Percentiles rank a stretch among this genome's conserved stretches.
Conservation (phyloP, 30 jellyfish, hydroid and myxozoan genomes). For the Hydractinia symbiolongicarpus region DNA sequence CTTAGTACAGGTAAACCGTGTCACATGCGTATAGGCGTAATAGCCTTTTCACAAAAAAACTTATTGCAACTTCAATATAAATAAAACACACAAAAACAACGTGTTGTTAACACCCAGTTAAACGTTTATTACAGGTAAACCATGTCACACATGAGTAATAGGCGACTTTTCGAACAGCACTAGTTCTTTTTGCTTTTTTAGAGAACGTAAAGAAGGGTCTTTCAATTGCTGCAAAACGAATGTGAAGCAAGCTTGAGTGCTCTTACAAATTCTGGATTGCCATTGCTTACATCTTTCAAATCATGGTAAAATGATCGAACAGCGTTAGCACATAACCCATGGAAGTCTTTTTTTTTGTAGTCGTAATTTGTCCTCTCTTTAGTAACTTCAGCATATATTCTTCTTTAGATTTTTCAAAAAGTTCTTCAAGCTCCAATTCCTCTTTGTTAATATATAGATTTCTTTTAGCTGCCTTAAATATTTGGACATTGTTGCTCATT, state of each 20-base stretch:
- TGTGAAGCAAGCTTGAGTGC: neutral
- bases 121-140: too few species aligned
- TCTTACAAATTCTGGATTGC: slow-evolving; percentile 1
- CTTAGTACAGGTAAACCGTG: too few species aligned
- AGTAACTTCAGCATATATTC: neutral
- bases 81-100: too few species aligned
- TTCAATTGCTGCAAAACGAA: neutral
- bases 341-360: neutral
- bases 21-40: too few species aligned
- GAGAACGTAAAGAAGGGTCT: slow-evolving; percentile 1
- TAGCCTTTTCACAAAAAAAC: too few species aligned
- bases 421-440: neutral
- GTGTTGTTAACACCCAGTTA: too few species aligned
- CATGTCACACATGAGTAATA: too few species aligned
- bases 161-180: slow-evolving; percentile 24
- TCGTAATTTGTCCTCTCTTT: neutral
- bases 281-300: neutral
- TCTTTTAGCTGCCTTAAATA: neutral
- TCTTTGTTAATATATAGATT: neutral
- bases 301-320: slow-evolving; percentile 1
- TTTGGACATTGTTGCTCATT: neutral
- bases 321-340: slow-evolving; percentile 6
- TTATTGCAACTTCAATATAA: too few species aligned
- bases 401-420: neutral
- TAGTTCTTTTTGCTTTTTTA: neutral